phyloP scores from a whole-genome alignment of 2,113 vertebrate species.

The Callopanchax toddi region DNA sequence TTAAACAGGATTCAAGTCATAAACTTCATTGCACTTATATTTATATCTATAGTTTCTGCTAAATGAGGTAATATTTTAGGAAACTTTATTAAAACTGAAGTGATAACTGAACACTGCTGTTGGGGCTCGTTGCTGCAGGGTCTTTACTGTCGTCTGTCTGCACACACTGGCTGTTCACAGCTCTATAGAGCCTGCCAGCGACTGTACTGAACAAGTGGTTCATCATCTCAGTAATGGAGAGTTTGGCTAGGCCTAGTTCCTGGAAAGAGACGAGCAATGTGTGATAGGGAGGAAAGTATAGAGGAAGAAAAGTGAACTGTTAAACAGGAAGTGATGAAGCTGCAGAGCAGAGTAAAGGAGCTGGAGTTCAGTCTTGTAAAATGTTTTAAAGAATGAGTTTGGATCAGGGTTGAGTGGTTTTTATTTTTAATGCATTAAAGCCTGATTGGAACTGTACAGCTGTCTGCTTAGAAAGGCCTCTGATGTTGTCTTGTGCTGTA shows the following conservation, averaged over 20 bases:
- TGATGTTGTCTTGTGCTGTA: too few relatives aligned
- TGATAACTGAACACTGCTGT: too few relatives aligned
- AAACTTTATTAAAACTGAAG: too few relatives aligned
- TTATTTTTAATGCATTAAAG: too few relatives aligned
- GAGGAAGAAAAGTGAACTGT: slow-evolving; percentile 17
- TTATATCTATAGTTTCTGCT: too few relatives aligned
- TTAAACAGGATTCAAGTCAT: too few relatives aligned
- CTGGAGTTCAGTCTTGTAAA: background rate
- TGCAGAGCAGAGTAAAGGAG: background rate
- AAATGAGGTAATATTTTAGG: too few relatives aligned
- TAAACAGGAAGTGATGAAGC: background rate
- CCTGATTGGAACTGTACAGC: too few relatives aligned
- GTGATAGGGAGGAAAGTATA: slow-evolving; percentile 17
- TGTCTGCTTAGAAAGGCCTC: too few relatives aligned
- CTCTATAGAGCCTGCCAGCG: slow-evolving; percentile 27
- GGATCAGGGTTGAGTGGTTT: too few relatives aligned
- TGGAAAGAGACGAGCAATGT: slow-evolving; percentile 55
- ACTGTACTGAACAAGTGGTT: slow-evolving; percentile 7
- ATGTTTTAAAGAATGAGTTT: too few relatives aligned
- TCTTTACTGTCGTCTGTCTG: slow-evolving; percentile 1
- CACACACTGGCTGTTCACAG: slow-evolving; percentile 4
- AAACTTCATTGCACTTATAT: too few relatives aligned
- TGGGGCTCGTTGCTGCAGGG: background rate
- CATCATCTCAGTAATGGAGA: slow-evolving; percentile 63
- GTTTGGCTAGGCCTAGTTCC: slow-evolving; percentile 50